Percentiles rank a stretch among this genome's conserved stretches.
Conservation (phyloP, 2,113 vertebrate genomes). For the Typhlomys cinereus region DNA sequence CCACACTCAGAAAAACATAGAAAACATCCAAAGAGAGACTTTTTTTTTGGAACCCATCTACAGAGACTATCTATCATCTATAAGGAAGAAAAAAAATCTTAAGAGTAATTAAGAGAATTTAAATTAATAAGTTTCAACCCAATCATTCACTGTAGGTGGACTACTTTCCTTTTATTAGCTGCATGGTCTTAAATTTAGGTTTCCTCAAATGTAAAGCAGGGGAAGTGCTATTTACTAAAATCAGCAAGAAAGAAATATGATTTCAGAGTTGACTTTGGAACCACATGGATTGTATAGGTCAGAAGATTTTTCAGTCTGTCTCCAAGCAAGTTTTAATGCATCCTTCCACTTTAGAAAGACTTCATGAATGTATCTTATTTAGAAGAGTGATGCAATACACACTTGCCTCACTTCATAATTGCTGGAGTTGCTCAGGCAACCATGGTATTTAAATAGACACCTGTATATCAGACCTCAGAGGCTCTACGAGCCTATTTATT, state of each 20-base stretch:
- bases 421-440: background rate
- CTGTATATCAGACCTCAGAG: background rate
- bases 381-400: background rate
- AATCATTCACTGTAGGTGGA: background rate
- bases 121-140: background rate
- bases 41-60: background rate
- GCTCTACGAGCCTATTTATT: background rate
- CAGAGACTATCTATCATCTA: background rate
- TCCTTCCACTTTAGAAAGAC: background rate
- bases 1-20: too few species aligned
- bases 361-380: background rate
- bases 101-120: background rate
- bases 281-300: background rate
- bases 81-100: conserved; percentile 12
- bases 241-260: background rate
- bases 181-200: background rate
- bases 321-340: background rate
- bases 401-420: background rate
- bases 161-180: background rate
- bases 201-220: background rate
- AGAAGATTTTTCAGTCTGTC: background rate
- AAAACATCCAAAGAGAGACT: background rate
- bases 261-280: background rate
- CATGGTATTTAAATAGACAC: background rate
- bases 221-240: background rate